Evolutionary conservation across 2,888 invertebrate genomes (phyloP).

Genomic region (Andrena flavipes): DNA sequence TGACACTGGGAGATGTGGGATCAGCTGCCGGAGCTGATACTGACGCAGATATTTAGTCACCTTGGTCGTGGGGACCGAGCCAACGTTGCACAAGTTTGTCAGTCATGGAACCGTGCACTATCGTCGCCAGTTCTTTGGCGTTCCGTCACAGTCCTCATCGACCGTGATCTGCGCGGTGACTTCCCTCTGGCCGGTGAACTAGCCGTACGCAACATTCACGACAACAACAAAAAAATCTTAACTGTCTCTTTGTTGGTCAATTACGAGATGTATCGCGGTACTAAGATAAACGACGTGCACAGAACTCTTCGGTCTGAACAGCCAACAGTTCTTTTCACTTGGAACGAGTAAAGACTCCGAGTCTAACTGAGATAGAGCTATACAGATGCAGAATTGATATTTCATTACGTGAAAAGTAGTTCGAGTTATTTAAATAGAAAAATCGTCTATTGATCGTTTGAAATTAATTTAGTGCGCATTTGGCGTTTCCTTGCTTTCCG

Average conservation of each 20-base stretch:
- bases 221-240: background rate
- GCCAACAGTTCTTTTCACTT: background rate
- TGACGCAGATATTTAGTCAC: conserved; percentile 81
- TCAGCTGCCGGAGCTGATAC: conserved; percentile 83
- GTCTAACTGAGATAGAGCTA: background rate
- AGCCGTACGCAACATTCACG: conserved; percentile 70
- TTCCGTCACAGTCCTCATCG: conserved; percentile 79
- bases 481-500: no score
- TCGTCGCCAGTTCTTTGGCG: conserved; percentile 82
- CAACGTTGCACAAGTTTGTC: conserved; percentile 78
- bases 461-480: no score
- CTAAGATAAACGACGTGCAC: background rate
- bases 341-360: background rate
- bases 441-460: no score
- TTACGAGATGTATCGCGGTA: background rate
- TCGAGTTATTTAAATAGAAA: no score
- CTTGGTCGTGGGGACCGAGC: conserved; percentile 79
- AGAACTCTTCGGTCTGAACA: background rate
- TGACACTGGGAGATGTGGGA: conserved; percentile 81
- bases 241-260: background rate
- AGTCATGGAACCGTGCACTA: conserved; percentile 78
- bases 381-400: background rate
- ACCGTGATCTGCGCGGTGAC: conserved; percentile 79
- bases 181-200: conserved; percentile 77
- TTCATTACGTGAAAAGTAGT: no score